Evolutionary conservation across 2,797 vertebrate genomes (phyloP).

Genomic region (Sciaenops ocellatus): DNA sequence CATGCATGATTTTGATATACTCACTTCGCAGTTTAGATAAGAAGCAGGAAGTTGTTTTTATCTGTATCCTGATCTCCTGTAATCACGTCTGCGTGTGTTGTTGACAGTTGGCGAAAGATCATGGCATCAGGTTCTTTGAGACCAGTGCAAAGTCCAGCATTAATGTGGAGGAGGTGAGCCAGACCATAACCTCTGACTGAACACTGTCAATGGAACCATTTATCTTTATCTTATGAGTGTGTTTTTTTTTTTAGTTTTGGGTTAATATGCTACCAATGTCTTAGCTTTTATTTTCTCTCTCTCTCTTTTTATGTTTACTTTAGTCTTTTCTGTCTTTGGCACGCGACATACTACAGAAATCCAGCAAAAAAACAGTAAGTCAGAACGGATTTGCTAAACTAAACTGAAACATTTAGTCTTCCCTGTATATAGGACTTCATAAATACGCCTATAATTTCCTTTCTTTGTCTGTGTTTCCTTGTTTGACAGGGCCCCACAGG

Average conservation of each 20-base stretch:
- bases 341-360: slow-evolving; percentile 90
- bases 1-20: background rate
- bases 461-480: slow-evolving; percentile 23
- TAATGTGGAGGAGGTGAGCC: slow-evolving; percentile 94
- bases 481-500: slow-evolving; percentile 72
- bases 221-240: background rate
- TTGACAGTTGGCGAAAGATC: slow-evolving; percentile 91
- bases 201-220: background rate
- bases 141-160: slow-evolving; percentile 96
- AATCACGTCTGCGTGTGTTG: slow-evolving; percentile 43
- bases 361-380: slow-evolving; percentile 86
- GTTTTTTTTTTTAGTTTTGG: slow-evolving; percentile 4
- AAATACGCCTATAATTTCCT: background rate
- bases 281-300: background rate
- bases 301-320: slow-evolving; percentile 11
- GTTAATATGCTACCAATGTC: background rate
- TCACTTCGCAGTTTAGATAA: slow-evolving; percentile 48
- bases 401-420: background rate
- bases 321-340: slow-evolving; percentile 92
- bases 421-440: background rate
- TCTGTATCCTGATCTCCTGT: slow-evolving; percentile 28
- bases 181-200: background rate
- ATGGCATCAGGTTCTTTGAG: slow-evolving; percentile 94
- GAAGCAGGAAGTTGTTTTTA: slow-evolving; percentile 54
- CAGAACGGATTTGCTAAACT: background rate